Base-by-base conservation (phyloP, 92 coral and sea anemone genomes). In the Epizoanthus ramosus region DNA sequence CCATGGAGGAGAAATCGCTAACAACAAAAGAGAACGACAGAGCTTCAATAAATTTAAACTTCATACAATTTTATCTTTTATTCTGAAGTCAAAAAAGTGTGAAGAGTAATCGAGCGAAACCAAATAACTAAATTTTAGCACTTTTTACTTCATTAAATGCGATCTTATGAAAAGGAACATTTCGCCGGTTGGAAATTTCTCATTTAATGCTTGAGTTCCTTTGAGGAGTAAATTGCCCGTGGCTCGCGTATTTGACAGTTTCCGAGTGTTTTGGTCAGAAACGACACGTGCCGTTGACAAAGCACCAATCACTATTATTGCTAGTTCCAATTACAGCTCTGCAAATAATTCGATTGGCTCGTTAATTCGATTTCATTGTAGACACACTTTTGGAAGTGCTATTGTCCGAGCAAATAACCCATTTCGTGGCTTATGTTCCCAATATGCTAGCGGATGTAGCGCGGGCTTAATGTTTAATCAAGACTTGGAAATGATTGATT, bases 221-320 rank as follows among this genome's bases (percentile, higher is more conserved):
- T 60, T 63, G 68, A 80, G 41, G 18, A 71, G 63, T 68, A 83
- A 83, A 73, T 83, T 88, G 76, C 80, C 74, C 63, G 71, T 76
- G 92, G 81, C 88, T 84, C 58, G 85, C 19, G 76, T 67, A 85
- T 68, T 59, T 83, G 83, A 88, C 73, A 89, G 71, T 65, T 85
- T 85, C 85, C 89, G 92, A 85, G 87, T 73, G 80, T 81, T 86
- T 83, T 83, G 87, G 68, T 59, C 86, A 74, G 70, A 47, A 16
- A 24, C 57, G 92, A 89, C 92, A 89, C 92, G 92, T 89, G 92
- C 92, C 92, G 24, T 25, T 52, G 73, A 89, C 92, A 88, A 88
- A 84, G 73, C 89, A 84, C 86, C 89, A 84, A 83, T 75, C 86
- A 85, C 74, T 79, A 85, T 89, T 89, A 89, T 80, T 85, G 83